Conservation (phyloP, 2,113 vertebrate genomes). For the Atrichornis clamosus region DNA sequence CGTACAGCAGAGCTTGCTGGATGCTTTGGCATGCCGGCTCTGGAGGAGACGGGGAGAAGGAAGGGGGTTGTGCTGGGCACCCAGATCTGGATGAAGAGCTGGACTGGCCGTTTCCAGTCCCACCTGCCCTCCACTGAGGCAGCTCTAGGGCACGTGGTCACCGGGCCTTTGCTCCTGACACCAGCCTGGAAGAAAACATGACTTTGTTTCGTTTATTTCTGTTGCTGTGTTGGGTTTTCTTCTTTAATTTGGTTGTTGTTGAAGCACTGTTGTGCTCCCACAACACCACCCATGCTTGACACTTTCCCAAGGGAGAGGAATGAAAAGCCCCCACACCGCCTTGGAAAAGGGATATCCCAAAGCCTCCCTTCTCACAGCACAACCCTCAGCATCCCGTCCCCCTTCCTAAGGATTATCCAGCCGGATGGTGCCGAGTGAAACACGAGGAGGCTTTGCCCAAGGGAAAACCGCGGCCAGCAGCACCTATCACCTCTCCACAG, state of each 20-base stretch:
- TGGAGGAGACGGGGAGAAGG: not conserved
- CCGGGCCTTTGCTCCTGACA: not conserved
- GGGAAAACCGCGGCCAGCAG: not conserved
- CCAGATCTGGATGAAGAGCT: not conserved
- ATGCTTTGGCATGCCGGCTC: not conserved
- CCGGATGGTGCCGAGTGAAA: not conserved
- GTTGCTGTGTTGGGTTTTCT: fast-evolving
- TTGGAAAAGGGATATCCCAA: not conserved
- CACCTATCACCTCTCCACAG: not conserved
- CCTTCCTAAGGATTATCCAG: not conserved
- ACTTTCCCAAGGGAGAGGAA: not conserved
- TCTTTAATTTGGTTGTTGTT: not conserved
- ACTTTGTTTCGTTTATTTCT: not conserved
- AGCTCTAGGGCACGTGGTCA: not conserved
- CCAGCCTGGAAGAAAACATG: not conserved
- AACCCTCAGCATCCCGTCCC: not conserved
- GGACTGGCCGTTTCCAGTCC: not conserved
- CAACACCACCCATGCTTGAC: not conserved
- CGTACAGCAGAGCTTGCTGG: not conserved
- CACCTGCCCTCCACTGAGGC: not conserved
- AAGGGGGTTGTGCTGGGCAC: not conserved
- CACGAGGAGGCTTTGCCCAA: not conserved
- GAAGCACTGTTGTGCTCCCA: not conserved
- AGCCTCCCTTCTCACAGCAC: not conserved
- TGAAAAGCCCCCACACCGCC: not conserved